Conservation (phyloP, 1,140 invertebrate genomes). For the Nasonia longicornis region DNA sequence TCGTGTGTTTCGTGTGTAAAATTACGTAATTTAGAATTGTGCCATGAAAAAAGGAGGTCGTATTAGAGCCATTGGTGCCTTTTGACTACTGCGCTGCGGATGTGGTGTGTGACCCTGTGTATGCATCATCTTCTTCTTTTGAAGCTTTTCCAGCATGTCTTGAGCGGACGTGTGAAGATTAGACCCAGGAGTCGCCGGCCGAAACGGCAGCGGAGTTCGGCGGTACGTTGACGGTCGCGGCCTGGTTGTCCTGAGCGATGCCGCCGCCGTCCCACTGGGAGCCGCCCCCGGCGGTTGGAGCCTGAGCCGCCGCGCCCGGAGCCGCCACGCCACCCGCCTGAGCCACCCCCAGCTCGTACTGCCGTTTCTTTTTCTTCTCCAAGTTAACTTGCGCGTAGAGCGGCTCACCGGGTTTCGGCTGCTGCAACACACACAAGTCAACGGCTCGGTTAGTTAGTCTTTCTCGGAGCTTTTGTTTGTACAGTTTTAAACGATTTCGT, state of each 20-base stretch:
- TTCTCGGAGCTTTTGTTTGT: conserved; percentile 3
- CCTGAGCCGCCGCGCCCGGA: conserved; percentile 54
- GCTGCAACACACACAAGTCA: conserved; percentile 70
- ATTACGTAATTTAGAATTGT: conserved; percentile 58
- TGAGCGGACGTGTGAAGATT: conserved; percentile 41
- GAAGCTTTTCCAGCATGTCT: conserved; percentile 17
- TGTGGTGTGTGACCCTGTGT: conserved; percentile 42
- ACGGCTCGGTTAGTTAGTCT: conserved; percentile 46
- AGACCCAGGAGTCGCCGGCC: conserved; percentile 72
- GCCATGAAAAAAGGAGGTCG: conserved; percentile 51
- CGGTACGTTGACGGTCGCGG: conserved; percentile 62
- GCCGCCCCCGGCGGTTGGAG: conserved; percentile 48
- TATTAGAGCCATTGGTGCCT: conserved; percentile 60
- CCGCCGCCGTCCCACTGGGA: conserved; percentile 63
- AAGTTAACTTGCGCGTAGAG: conserved; percentile 85
- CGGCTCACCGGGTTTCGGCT: conserved; percentile 77
- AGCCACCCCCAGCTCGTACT: conserved; percentile 69
- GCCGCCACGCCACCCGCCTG: conserved; percentile 63
- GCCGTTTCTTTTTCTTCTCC: conserved; percentile 81
- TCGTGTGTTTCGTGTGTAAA: neutral
- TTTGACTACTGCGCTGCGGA: conserved; percentile 55
- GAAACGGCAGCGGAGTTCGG: conserved; percentile 64
- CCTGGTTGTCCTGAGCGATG: conserved; percentile 60
- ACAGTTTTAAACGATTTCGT: neutral
- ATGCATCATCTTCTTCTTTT: neutral